Percentiles rank a stretch among this genome's conserved stretches.
Evolutionary conservation across 2,888 invertebrate genomes (phyloP).

Genomic region (Drosophila emarginata): DNA sequence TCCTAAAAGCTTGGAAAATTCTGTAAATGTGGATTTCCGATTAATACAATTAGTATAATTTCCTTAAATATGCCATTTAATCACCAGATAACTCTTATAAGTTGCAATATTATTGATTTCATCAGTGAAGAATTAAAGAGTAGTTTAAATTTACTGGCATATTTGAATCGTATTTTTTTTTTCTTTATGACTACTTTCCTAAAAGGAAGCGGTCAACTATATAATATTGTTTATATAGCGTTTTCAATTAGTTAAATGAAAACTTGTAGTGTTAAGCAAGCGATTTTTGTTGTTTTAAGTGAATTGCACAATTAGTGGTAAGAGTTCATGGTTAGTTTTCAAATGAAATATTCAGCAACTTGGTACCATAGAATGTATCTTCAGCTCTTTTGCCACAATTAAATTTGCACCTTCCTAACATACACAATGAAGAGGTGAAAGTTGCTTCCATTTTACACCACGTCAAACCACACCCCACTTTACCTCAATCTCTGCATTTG

Average conservation of each 20-base stretch:
- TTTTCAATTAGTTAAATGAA: not conserved
- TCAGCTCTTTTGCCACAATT: not conserved
- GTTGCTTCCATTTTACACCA: not conserved
- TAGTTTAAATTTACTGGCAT: too few relatives aligned
- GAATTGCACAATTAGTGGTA: not conserved
- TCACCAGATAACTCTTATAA: too few relatives aligned
- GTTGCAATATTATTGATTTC: too few relatives aligned
- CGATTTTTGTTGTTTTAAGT: not conserved
- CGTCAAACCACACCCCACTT: not conserved
- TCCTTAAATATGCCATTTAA: too few relatives aligned
- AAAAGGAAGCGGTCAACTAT: too few relatives aligned
- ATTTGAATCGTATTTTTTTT: too few relatives aligned
- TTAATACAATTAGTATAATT: too few relatives aligned
- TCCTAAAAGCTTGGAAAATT: too few relatives aligned
- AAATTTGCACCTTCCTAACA: slow-evolving; percentile 3
- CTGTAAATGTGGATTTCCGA: too few relatives aligned
- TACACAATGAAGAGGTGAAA: not conserved
- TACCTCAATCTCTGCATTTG: not conserved
- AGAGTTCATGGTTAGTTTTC: not conserved
- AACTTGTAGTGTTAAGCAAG: not conserved
- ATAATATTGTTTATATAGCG: not conserved
- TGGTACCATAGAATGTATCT: not conserved
- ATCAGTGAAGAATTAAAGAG: too few relatives aligned
- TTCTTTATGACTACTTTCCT: too few relatives aligned
- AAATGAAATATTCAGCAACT: not conserved